Conservation (phyloP, 2,888 invertebrate genomes). For the Ochropleura plecta region DNA sequence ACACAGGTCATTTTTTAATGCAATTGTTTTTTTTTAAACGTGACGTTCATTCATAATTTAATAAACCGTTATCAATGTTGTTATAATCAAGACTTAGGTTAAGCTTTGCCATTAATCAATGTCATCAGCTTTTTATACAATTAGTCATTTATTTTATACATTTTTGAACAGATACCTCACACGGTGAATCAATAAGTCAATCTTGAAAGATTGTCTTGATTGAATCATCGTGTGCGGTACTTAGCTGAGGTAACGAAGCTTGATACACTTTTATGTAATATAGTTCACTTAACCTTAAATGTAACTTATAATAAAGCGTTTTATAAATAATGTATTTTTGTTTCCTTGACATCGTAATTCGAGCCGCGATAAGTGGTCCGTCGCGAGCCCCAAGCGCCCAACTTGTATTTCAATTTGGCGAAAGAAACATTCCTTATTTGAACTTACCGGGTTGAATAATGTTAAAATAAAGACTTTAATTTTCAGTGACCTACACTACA, state of each 20-base stretch:
- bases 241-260: slow-evolving; percentile 10
- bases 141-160: slow-evolving; percentile 45
- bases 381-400: slow-evolving; percentile 50
- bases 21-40: slow-evolving; percentile 46
- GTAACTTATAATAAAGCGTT: slow-evolving; percentile 49
- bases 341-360: slow-evolving; percentile 77
- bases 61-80: slow-evolving; percentile 51
- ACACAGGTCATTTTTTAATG: slow-evolving; percentile 38
- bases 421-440: slow-evolving; percentile 76
- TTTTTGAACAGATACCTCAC: slow-evolving; percentile 55
- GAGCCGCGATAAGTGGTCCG: slow-evolving; percentile 73
- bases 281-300: slow-evolving; percentile 55
- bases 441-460: slow-evolving; percentile 58
- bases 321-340: slow-evolving; percentile 78
- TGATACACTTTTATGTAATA: slow-evolving; percentile 29
- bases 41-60: slow-evolving; percentile 37
- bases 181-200: slow-evolving; percentile 54
- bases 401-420: slow-evolving; percentile 72
- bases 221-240: slow-evolving; percentile 49
- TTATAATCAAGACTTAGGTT: slow-evolving; percentile 41
- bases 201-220: slow-evolving; percentile 34
- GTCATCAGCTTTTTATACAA: slow-evolving; percentile 52
- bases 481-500: slow-evolving; percentile 47
- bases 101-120: slow-evolving; percentile 56
- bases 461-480: slow-evolving; percentile 67